Base-by-base conservation (phyloP, 2,888 invertebrate genomes). In the Chorisops tibialis region DNA sequence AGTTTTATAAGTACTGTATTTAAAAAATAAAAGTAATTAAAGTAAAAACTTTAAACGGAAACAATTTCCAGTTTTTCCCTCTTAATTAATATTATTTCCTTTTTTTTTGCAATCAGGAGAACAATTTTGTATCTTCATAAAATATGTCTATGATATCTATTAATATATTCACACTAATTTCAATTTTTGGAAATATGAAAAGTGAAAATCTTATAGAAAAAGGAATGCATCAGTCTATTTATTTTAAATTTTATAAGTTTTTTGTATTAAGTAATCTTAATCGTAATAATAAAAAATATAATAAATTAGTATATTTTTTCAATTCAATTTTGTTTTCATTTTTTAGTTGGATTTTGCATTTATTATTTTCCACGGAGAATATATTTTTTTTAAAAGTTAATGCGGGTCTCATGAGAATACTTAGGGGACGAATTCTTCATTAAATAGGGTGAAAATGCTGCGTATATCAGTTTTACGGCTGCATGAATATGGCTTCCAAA, bases 261-360 rank as follows among this genome's bases (percentile, higher is more conserved):
- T 56, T 56, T 56, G 56, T 56, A 56, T 56, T 56, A 56, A 56
- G 56, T 56, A 56, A 43, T 56, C 43, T 56, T 56, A 45, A 43
- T 56, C 24, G 54, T 56, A 39, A 56, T 56, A 43, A 43, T 56
- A 45, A 21, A 56, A 45, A 43, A 43, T 41, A 9, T 54, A 56
- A 56, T 56, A 56, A 56, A 56, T 45, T 43, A 56, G 56, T 56
- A 45, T 45, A 56, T 56, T 56, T 56, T 56, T 56, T 45, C 43
- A 56, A 56, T 56, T 56, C 43, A 30, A 56, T 24, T 30, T 30
- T 30, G 30, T 30, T 30, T 30, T 30, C 30, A 30, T 30, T 30
- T 7, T 30, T 30, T 30, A n/a, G n/a, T n/a, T 11, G 37, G 37
- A 37, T 7, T 1, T n/a, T 16, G 48, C 2, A 30, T 48, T 22